phyloP scores from a whole-genome alignment of 1,140 invertebrate genomes.

The Sycophila sp. region DNA sequence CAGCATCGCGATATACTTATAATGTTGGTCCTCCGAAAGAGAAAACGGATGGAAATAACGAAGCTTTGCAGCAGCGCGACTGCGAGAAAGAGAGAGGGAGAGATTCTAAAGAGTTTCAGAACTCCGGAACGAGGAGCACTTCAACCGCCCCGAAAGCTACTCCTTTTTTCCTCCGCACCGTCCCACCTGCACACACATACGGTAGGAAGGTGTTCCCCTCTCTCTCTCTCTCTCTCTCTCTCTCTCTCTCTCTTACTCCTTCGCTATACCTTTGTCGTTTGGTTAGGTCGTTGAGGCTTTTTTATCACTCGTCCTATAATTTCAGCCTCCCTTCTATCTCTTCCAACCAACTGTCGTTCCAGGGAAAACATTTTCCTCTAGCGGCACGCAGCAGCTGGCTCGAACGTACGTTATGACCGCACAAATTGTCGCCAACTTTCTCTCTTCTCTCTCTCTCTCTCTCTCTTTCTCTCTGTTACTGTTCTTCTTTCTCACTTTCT shows the following conservation, averaged over 20 bases:
- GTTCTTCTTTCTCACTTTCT: too few species aligned
- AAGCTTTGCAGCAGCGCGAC: too few species aligned
- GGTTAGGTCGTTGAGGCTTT: slow-evolving; percentile 4
- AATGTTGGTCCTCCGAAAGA: background rate
- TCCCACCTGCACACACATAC: background rate
- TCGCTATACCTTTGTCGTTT: too few species aligned
- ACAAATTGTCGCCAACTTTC: slow-evolving; percentile 22
- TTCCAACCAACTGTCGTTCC: background rate
- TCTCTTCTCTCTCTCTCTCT: slow-evolving; percentile 6
- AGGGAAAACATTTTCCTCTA: slow-evolving; percentile 20
- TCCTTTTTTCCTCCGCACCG: slow-evolving; percentile 17
- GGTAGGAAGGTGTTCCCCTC: too few species aligned
- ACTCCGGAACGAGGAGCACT: slow-evolving; percentile 47
- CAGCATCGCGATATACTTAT: too few species aligned
- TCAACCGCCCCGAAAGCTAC: slow-evolving; percentile 28
- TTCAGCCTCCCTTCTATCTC: too few species aligned
- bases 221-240: background rate
- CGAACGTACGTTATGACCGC: slow-evolving; percentile 16
- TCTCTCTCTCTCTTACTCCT: background rate
- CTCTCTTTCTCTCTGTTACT: too few species aligned
- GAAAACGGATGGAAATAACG: too few species aligned
- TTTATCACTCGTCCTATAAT: slow-evolving; percentile 28
- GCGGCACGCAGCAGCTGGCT: slow-evolving; percentile 12
- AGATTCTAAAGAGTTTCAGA: slow-evolving; percentile 41
- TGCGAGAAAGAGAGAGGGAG: background rate